A percentile compares a stretch with the other conserved stretches of the same genome.
Conservation (phyloP, 2,113 vertebrate species). For the Elgaria multicarinata region DNA sequence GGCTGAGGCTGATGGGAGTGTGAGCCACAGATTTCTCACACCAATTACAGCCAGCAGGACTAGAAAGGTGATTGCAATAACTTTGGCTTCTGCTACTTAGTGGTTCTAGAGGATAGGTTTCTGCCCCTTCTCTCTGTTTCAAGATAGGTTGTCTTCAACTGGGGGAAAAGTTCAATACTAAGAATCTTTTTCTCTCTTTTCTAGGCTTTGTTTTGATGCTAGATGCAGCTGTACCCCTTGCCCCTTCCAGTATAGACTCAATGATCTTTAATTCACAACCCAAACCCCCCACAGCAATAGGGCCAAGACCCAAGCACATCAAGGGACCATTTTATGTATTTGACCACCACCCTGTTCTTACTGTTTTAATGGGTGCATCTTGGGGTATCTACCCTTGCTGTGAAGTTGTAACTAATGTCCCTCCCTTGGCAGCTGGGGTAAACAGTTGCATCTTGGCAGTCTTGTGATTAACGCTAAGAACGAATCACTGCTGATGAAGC, state of each 20-base stretch:
- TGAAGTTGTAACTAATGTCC: neutral
- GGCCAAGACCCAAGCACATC: neutral
- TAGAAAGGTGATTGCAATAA: neutral
- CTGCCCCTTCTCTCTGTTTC: neutral
- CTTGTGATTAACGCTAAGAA: neutral
- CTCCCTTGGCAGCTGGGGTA: neutral
- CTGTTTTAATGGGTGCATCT: neutral
- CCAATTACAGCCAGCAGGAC: neutral
- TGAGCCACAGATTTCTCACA: neutral
- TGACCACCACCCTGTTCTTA: too few relatives aligned
- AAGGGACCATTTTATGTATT: neutral
- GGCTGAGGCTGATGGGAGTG: neutral
- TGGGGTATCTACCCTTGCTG: neutral
- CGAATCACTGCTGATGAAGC: neutral
- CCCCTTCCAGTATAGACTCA: neutral
- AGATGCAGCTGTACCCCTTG: slow-evolving; percentile 34
- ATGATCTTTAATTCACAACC: neutral
- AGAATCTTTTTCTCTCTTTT: slow-evolving; percentile 13
- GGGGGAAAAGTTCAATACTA: accelerated
- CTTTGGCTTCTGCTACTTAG: neutral
- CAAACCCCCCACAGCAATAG: neutral
- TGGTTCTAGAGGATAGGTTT: neutral
- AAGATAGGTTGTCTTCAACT: neutral
- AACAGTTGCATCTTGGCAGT: neutral
- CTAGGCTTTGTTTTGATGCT: slow-evolving; percentile 16